Evolutionary conservation across 2,888 invertebrate species (phyloP), one percentile per base, ranked within the genome.

Genomic region (Sarcophaga variegata): DNA sequence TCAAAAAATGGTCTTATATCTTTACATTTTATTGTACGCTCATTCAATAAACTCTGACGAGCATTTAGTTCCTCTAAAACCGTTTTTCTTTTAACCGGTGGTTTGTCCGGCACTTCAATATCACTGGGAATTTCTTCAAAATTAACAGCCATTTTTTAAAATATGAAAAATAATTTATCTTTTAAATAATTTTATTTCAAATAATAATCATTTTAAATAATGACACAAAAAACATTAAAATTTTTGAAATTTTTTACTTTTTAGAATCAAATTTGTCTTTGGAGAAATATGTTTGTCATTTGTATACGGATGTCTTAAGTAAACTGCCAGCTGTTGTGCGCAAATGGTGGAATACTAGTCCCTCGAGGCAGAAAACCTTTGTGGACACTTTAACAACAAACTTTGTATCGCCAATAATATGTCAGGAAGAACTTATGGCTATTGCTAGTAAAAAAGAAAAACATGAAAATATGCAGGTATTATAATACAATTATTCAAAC

Each of bases 301-400:
- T 96, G 89, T 97, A 96, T 91, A 94, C 94, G 49, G 94, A 94
- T 88, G 94, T 95, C 77, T 91, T 96, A 81, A 94, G 95, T 81
- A 95, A 95, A 90, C 94, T 97, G 88, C 97, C 96, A 74, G 96
- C 96, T 54, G 94, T 96, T 75, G 96, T 96, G 45, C 94, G 97
- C 76, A 96, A 96, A 92, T 98, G 97, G 97, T 97, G 96, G 96
- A 95, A 95, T 79, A 94, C 94, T 45, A 94, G 95, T 17, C 96
- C 96, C 75, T 95, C 96, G 60, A 94, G 95, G 88, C 95, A 95
- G 62, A 92, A 96, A 74, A 95, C 95, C 62, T 94, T 96, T 74
- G 95, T 97, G 1, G 96, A 97, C 89, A 95, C 95, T 90, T 94
- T 96, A 8, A 96, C 96, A 6, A 94, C 95, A 0, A 94, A 95